Conservation (phyloP, 2,888 invertebrate species). For the Pimpla rufipes region DNA sequence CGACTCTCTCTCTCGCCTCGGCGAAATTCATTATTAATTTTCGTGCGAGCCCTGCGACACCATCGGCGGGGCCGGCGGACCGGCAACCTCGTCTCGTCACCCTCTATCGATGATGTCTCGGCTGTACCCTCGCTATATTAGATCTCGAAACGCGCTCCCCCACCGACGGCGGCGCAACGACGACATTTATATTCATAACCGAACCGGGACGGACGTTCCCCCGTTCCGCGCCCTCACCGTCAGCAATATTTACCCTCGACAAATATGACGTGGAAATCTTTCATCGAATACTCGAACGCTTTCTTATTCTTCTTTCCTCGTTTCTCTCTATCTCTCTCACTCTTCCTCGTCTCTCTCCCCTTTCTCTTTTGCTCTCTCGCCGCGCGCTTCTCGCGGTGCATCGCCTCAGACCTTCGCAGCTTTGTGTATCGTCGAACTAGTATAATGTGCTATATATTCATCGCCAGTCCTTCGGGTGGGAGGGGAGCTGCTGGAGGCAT, state of each 20-base stretch:
- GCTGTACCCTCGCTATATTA: constrained; percentile 48
- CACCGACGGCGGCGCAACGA: constrained; percentile 49
- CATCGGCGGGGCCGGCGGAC: constrained; percentile 13
- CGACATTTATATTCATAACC: constrained; percentile 78
- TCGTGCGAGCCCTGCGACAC: constrained; percentile 5
- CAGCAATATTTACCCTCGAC: constrained; percentile 76
- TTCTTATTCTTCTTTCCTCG: constrained; percentile 55
- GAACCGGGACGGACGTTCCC: constrained; percentile 65
- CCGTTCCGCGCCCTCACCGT: constrained; percentile 52
- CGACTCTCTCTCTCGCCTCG: constrained; percentile 22
- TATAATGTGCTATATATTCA: constrained; percentile 26
- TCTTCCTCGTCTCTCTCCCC: constrained; percentile 62
- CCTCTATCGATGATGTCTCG: constrained; percentile 15
- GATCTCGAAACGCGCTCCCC: constrained; percentile 48
- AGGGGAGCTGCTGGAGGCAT: constrained; percentile 54
- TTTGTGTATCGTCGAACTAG: background rate
- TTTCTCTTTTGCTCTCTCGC: constrained; percentile 47
- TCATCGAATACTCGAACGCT: constrained; percentile 70
- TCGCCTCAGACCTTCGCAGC: background rate
- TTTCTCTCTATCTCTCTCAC: constrained; percentile 52
- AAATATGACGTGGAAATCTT: constrained; percentile 76
- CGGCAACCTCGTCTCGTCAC: constrained; percentile 6
- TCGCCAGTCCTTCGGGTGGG: constrained; percentile 11
- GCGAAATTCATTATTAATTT: constrained; percentile 59
- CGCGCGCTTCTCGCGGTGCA: constrained; percentile 3